Evolutionary conservation across 2,113 vertebrate species (phyloP).

Genomic region (Ranitomeya imitator): DNA sequence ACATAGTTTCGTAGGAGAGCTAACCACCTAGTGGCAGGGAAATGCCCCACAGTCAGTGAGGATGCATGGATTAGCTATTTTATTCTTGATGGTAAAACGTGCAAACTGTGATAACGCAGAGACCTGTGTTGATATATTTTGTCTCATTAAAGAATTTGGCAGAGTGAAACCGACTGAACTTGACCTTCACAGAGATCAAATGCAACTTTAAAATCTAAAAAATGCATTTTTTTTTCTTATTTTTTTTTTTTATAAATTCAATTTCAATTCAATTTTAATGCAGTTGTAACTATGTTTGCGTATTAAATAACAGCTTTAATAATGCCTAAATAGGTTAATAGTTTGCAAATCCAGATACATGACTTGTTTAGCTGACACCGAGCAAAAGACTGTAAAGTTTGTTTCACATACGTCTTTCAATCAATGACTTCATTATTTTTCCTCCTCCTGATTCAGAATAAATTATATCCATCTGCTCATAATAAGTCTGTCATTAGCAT

Average conservation of each 20-base stretch:
- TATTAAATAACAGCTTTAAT: background rate
- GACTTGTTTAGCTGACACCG: slow-evolving; percentile 34
- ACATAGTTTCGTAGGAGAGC: background rate
- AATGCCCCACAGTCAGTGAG: background rate
- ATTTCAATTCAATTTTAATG: background rate
- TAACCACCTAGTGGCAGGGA: background rate
- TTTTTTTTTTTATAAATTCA: background rate
- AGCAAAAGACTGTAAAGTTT: slow-evolving; percentile 23
- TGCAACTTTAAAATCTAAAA: background rate
- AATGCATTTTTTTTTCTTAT: background rate
- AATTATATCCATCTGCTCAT: slow-evolving; percentile 59
- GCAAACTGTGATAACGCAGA: too few species aligned
- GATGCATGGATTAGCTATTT: background rate
- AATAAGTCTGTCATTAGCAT: slow-evolving; percentile 58
- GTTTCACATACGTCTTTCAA: slow-evolving; percentile 48
- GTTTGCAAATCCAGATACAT: slow-evolving; percentile 17
- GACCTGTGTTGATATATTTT: too few species aligned
- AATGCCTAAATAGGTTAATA: slow-evolving; percentile 17
- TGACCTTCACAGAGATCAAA: background rate
- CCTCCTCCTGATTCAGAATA: slow-evolving; percentile 55
- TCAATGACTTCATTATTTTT: slow-evolving; percentile 55
- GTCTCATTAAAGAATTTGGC: too few species aligned
- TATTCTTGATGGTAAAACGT: too few species aligned
- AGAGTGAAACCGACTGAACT: background rate
- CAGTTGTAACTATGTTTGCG: background rate